Percentiles rank a stretch among this genome's conserved stretches.
Conservation (phyloP, 35 echinoderm and acorn worm genomes). For the Acanthaster planci region DNA sequence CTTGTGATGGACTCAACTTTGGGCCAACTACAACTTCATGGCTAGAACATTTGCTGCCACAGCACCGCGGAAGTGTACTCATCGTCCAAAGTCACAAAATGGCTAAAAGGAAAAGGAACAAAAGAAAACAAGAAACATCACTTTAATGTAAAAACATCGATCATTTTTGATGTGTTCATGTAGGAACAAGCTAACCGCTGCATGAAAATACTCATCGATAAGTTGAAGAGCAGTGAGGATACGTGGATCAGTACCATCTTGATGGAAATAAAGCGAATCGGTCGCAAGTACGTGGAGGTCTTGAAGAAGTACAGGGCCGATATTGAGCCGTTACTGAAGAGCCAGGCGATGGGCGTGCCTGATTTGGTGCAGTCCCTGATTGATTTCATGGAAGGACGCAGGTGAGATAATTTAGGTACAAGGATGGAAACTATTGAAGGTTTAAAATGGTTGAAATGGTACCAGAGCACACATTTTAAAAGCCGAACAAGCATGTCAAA, state of each 20-base stretch:
- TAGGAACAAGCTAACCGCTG: conserved; percentile 72
- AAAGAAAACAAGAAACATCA: neutral
- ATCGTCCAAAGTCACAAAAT: too few species aligned
- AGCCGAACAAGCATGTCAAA: neutral
- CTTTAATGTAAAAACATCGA: too few species aligned
- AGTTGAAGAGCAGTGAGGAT: conserved; percentile 58
- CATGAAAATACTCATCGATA: conserved; percentile 59
- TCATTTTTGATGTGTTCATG: neutral
- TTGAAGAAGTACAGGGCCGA: conserved; percentile 61
- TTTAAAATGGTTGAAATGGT: neutral
- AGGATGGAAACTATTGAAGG: neutral
- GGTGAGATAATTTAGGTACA: conserved; percentile 32
- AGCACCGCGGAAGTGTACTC: too few species aligned
- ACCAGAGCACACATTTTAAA: neutral
- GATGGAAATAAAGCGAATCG: conserved; percentile 88
- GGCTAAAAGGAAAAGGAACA: too few species aligned
- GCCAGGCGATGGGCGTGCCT: conserved; percentile 52
- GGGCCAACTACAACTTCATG: too few species aligned
- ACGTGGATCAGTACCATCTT: conserved; percentile 68
- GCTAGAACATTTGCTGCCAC: too few species aligned
- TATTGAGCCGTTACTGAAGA: conserved; percentile 71
- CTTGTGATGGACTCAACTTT: too few species aligned
- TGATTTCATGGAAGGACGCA: conserved; percentile 80
- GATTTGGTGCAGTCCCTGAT: conserved; percentile 74
- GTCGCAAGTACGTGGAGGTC: conserved; percentile 57